Percentiles rank a stretch among this genome's conserved stretches.
Evolutionary conservation across 2,888 invertebrate species (phyloP).

Genomic region (Saturnia japonica): DNA sequence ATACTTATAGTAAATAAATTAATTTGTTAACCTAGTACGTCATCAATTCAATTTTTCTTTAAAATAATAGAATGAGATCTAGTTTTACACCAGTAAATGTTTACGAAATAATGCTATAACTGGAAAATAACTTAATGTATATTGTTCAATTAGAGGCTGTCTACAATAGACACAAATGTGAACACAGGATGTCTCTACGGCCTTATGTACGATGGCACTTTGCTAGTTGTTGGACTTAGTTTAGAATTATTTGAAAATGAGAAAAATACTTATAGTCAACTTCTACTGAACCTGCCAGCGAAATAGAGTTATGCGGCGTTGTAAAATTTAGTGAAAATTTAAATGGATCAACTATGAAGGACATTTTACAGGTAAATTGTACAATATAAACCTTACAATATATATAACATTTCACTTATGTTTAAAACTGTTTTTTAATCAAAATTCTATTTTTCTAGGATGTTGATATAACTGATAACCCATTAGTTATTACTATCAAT

Average conservation of each 20-base stretch:
- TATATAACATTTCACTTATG: neutral
- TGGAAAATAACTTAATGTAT: conserved; percentile 15
- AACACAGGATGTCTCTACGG: conserved; percentile 89
- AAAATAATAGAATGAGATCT: neutral
- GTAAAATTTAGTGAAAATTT: conserved; percentile 84
- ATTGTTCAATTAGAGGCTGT: conserved; percentile 82
- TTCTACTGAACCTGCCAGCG: conserved; percentile 87
- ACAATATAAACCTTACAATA: neutral
- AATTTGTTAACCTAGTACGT: conserved; percentile 48
- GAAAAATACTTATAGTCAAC: conserved; percentile 72
- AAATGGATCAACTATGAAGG: conserved; percentile 83
- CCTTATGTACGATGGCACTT: conserved; percentile 86
- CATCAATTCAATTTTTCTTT: conserved; percentile 37
- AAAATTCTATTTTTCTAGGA: conserved; percentile 64
- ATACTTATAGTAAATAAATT: neutral
- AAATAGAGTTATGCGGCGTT: conserved; percentile 89
- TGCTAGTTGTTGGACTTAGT: conserved; percentile 86
- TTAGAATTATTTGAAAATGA: conserved; percentile 83
- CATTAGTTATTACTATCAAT: conserved; percentile 84
- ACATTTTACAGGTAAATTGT: conserved; percentile 76
- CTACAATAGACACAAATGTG: conserved; percentile 81
- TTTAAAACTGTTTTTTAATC: neutral
- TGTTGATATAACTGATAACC: conserved; percentile 91
- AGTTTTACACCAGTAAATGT: neutral
- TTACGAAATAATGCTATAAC: neutral